Base-by-base conservation (phyloP, 1,140 invertebrate genomes). In the Panagrolaimus sp. region DNA sequence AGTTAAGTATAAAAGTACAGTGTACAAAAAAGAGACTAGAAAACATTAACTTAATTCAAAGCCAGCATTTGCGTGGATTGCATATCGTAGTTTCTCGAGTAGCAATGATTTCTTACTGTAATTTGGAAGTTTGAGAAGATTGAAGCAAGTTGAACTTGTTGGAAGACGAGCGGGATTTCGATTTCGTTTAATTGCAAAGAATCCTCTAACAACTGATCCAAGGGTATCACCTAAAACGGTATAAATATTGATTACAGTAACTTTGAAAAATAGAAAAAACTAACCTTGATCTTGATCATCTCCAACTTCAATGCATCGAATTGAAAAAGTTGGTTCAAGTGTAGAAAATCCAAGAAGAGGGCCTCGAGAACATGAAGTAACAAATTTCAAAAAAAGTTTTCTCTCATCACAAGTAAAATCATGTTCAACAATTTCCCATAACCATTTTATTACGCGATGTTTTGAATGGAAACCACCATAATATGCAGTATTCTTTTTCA, bases 381-480 rank as follows among this genome's bases (percentile, higher is more conserved):
- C 94, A 88, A 99, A 99, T 92, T 98, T 98, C 0, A 99, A 86
- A 86, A 99, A 98, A 72, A 96, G 88, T 78, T 90, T 89, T 71
- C 90, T 88, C 85, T 98, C 96, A 64, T 93, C 88, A 83, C 91
- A 89, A 10, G 87, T 89, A 84, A 98, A 98, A 85, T 99, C 95
- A 79, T 92, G 91, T 77, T 95, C 91, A 32, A 99, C 85, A 74
- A 99, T 93, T 84, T 98, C 93, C 96, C 96, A 99, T 14, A 99
- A 86, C 96, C 96, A 99, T 79, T 91, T 90, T 15, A 99, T 91
- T 46, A 99, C 93, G 73, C 93, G 88, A 86, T 99, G 96, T 72
- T 92, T 95, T 85, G 96, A 93, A 84, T 99, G 96, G 85, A 98
- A 98, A 7, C 96, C 96, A 45, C 96, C 96, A 85, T 96, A 98